Evolutionary conservation across 2,113 vertebrate genomes (phyloP), one percentile per base, ranked within the genome.

Genomic region (Rhinoptilus africanus): DNA sequence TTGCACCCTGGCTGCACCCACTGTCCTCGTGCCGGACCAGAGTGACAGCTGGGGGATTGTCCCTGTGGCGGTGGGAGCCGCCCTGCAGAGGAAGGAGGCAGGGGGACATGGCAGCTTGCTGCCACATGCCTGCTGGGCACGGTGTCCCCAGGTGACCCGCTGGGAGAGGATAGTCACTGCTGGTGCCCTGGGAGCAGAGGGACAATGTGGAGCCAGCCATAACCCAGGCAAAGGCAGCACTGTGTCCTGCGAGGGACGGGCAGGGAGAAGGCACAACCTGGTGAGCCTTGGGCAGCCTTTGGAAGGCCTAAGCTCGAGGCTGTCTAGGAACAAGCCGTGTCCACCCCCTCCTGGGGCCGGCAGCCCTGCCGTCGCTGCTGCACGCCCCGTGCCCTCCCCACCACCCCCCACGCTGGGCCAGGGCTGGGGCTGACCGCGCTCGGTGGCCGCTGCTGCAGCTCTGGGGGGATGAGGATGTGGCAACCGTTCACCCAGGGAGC

Each of bases 241-340:
- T 1, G 2, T 0, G 2, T 34, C 47, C 82, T 76, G 39, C 7
- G 2, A 80, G 67, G 24, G 63, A 24, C 0, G 0, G 27, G 39
- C 16, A 57, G 50, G 26, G 71, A 22, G 3, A 17, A 68, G 53
- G 6, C 23, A 34, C 0, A 1, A 34, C 30, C 39, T 2, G 0
- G 37, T 37, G 26, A 83, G n/a, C 43, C 48, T 32, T 0, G 0
- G 16, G 50, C 45, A 76, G 19, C 15, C 50, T 32, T 19, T 41
- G 20, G 78, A 20, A 21, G 8, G 62, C 51, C 67, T n/a, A 20
- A 56, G 28, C 66, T 74, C 22, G 18, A 35, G 24, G 30, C 48
- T 43, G 16, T 48, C 76, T 39, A 41, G 34, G 76, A 72, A 60
- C 16, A 10, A 85, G 28, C n/a, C 0, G 4, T 30, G 53, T 20